Base-by-base conservation (phyloP, 2,797 vertebrate genomes). In the Heterohyrax brucei region DNA sequence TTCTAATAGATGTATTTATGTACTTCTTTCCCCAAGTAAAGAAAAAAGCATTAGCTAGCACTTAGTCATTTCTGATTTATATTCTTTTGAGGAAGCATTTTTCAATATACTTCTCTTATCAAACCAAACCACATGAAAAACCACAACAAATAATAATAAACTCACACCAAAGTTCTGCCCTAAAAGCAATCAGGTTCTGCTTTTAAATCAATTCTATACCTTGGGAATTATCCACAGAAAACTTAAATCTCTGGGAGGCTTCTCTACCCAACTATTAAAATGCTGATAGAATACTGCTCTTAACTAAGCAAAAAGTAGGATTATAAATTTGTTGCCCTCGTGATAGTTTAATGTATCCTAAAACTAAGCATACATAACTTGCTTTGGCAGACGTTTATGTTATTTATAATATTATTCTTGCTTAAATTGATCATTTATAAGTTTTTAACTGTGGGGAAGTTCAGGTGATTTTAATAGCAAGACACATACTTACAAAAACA, bases 301-400 rank as follows among this genome's bases (percentile, higher is more conserved):
- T 89, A 75, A 61, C 13, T 61, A 39, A 94, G 56, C n/a, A 96
- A 96, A 96, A 95, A 77, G 26, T 72, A 83, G 66, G 82, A 78
- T n/a, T 75, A 33, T 81, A 89, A 94, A 93, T 85, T 56, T 94
- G 80, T 48, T 82, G 46, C 44, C 33, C 26, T 22, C 7, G 3
- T 56, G 44, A 81, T 93, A 96, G 94, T 87, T 53, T 92, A 70
- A 84, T 82, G 30, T 7, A 76, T 30, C 48, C 33, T 81, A 75
- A 94, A 91, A 79, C 22, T 46, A 95, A 87, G 92, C 19, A 68
- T 10, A 86, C 18, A 28, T 68, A 87, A 84, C 30, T 93, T 39
- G 44, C 30, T 76, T 91, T 72, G 62, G 66, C n/a, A 89, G 68
- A 26, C 28, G 19, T 56, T 87, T 91, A 72, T 24, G 75, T 72